phyloP scores from a whole-genome alignment of 1,140 invertebrate genomes.

The Eufriesea mexicana region DNA sequence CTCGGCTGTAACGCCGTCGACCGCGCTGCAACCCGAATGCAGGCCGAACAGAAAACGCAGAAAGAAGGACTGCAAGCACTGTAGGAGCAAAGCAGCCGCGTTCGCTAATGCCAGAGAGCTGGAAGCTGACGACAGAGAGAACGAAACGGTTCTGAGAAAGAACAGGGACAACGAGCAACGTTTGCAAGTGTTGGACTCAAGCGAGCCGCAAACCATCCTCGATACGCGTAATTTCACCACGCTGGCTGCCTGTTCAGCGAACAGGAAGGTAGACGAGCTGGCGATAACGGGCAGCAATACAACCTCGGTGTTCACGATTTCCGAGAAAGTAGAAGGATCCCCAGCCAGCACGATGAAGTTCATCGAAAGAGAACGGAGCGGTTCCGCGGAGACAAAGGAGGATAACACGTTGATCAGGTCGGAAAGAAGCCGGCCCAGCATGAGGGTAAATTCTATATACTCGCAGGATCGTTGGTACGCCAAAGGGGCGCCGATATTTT shows the following conservation, averaged over 20 bases:
- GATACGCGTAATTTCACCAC: background rate
- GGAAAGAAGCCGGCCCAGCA: constrained; percentile 68
- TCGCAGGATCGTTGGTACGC: constrained; percentile 78
- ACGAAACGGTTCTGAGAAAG: constrained; percentile 17
- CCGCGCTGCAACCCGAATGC: background rate
- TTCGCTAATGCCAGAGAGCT: background rate
- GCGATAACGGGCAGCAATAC: background rate
- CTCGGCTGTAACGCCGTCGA: background rate
- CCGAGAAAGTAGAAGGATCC: constrained; percentile 48
- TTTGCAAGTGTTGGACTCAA: background rate
- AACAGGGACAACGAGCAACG: constrained; percentile 19
- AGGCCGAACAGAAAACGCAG: constrained; percentile 68
- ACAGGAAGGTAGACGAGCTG: background rate
- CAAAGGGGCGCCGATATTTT: constrained; percentile 75
- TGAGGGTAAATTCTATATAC: constrained; percentile 81
- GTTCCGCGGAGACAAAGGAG: constrained; percentile 64
- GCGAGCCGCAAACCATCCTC: background rate
- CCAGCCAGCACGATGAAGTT: constrained; percentile 37
- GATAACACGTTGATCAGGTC: constrained; percentile 70
- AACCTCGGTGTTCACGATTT: constrained; percentile 61
- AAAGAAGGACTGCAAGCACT: constrained; percentile 80
- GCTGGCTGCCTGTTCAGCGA: background rate
- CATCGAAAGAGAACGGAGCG: constrained; percentile 68
- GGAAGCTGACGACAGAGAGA: background rate
- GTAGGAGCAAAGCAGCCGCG: constrained; percentile 68